These are phyloP conservation scores for Rachycentron canadum DNA, from an alignment of 2,797 vertebrate species.

Conservation along the genomic window DNA sequence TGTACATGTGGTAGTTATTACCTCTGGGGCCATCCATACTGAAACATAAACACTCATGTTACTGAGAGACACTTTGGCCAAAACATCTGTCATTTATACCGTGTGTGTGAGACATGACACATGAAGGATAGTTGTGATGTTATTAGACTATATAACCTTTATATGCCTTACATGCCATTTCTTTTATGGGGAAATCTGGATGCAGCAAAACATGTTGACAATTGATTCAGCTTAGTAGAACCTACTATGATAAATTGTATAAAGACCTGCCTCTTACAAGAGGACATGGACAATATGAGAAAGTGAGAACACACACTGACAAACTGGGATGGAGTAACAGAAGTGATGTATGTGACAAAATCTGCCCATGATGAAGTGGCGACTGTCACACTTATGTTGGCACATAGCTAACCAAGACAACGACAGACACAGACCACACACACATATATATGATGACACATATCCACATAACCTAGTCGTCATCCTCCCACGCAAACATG, in stretches of 20 bases:
- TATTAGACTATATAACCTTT: constrained; percentile 15
- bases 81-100: constrained; percentile 39
- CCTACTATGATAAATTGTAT: not conserved
- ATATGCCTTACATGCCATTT: constrained; percentile 16
- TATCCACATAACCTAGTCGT: constrained; percentile 34
- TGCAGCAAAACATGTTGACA: constrained; percentile 14
- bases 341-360: constrained; percentile 69
- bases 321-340: constrained; percentile 44
- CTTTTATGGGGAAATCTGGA: constrained; percentile 5
- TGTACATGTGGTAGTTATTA: constrained; percentile 59
- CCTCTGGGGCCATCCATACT: constrained; percentile 46
- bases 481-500: constrained; percentile 53
- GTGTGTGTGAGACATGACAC: constrained; percentile 28
- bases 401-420: constrained; percentile 56
- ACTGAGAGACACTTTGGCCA: constrained; percentile 47
- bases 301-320: constrained; percentile 55
- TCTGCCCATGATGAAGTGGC: constrained; percentile 72
- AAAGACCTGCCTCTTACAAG: constrained; percentile 24
- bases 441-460: constrained; percentile 49
- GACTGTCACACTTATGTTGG: constrained; percentile 71
- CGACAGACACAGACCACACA: constrained; percentile 70
- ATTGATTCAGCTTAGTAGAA: not conserved
- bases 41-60: constrained; percentile 56
- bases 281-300: constrained; percentile 52
- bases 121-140: constrained; percentile 8